Base-by-base conservation (phyloP, 2,888 invertebrate species). In the Dione vanillae region DNA sequence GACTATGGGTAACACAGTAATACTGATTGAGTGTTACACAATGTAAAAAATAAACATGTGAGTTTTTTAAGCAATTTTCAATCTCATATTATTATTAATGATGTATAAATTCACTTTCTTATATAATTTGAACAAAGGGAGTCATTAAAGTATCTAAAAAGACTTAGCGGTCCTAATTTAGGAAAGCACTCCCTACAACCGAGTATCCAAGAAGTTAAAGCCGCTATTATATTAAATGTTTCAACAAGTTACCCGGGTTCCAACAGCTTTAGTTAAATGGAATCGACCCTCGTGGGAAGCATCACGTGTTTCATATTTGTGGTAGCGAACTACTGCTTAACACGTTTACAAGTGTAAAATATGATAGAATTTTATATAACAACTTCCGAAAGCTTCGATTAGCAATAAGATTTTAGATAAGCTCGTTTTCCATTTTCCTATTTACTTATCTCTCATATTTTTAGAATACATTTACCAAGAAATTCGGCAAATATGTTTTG, bases 201-300 rank as follows among this genome's bases (percentile, higher is more conserved):
- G 43, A 54, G 62, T 47, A 52, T 40, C 65, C 35, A 62, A 49
- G 61, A 61, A 67, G 54, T 67, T 62, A 61, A 62, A 54, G 61
- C 54, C 43, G 61, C 70, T 70, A 70, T 70, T 70, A 70, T 67
- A 66, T 66, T 70, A 70, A 70, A 67, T 67, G 66, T 70, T 70
- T 70, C 67, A 70, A 70, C 70, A 70, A 70, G 70, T 70, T 56
- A 61, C 70, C 51, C 61, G 51, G 45, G 52, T 47, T 62, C 67
- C 40, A 61, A 62, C 71, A 71, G 67, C 52, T 71, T 71, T 68
- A 71, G 71, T 68, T 71, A 71, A 68, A 68, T 65, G 65, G 68
- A 59, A 59, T 71, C 68, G 27, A 61, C 59, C 65, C 71, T 64
- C 67, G 68, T 40, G 65, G 71, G 71, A 61, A 54, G 49, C 45